A percentile compares a stretch with the other conserved stretches of the same genome.
phyloP scores from a whole-genome alignment of 37 sponge, comb jelly and placozoan species.

The Lycopodina hypogea region DNA sequence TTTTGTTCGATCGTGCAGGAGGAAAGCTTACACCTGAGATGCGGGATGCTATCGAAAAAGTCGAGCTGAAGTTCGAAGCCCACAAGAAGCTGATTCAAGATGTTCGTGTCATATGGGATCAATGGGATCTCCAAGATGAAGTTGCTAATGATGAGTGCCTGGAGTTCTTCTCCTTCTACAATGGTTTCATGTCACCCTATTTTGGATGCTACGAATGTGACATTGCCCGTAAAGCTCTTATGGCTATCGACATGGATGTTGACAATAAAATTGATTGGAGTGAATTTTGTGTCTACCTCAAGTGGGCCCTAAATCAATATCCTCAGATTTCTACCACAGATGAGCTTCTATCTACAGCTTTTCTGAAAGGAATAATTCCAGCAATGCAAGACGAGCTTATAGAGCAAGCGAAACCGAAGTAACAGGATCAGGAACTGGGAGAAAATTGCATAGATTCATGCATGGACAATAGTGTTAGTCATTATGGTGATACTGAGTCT shows the following conservation, averaged over 20 bases:
- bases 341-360: slow-evolving; percentile 56
- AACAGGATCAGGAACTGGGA: no score
- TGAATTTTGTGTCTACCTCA: slow-evolving; percentile 78
- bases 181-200: slow-evolving; percentile 86
- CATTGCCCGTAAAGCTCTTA: slow-evolving; percentile 54
- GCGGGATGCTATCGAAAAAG: slow-evolving; percentile 45
- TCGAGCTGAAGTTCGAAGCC: slow-evolving; percentile 9
- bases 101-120: slow-evolving; percentile 67
- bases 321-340: slow-evolving; percentile 47
- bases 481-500: no score
- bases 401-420: no score
- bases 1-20: slow-evolving; percentile 80
- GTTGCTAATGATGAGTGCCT: slow-evolving; percentile 52
- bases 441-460: no score
- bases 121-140: slow-evolving; percentile 58
- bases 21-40: slow-evolving; percentile 65
- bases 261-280: slow-evolving; percentile 81
- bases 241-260: slow-evolving; percentile 78
- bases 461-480: no score
- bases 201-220: slow-evolving; percentile 84
- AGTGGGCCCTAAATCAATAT: slow-evolving; percentile 83
- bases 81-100: slow-evolving; percentile 60
- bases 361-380: slow-evolving; percentile 81
- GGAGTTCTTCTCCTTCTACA: slow-evolving; percentile 78
- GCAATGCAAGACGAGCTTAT: slow-evolving; percentile 74